Evolutionary conservation across 2,113 vertebrate species (phyloP).

Genomic region (Oreocharis arfaki): DNA sequence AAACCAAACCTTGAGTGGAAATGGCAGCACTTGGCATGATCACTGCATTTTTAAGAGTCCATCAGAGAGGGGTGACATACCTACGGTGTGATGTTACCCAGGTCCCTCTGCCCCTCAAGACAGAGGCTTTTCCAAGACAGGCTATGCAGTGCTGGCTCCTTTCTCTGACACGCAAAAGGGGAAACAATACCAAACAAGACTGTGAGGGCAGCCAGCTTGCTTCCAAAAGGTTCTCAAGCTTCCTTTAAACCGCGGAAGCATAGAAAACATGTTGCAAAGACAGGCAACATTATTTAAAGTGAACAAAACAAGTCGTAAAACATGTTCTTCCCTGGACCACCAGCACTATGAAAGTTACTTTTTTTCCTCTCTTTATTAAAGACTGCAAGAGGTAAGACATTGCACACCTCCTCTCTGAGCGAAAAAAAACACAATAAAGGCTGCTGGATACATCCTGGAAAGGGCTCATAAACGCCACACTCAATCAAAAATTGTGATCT

Average conservation of each 20-base stretch:
- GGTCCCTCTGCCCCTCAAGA: neutral
- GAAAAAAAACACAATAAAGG: neutral
- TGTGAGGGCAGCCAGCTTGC: neutral
- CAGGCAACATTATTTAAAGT: neutral
- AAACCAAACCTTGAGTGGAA: neutral
- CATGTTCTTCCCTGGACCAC: neutral
- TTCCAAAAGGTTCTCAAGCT: neutral
- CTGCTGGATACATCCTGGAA: neutral
- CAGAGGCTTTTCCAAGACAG: neutral
- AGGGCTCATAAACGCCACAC: neutral
- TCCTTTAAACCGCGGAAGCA: neutral
- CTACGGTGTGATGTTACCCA: neutral
- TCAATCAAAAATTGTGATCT: neutral
- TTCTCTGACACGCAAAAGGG: neutral
- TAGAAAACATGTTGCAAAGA: neutral
- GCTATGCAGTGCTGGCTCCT: neutral
- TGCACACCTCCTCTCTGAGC: neutral
- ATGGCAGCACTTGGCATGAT: accelerated
- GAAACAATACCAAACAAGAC: neutral
- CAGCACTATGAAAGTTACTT: neutral
- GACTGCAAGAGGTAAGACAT: neutral
- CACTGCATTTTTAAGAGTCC: neutral
- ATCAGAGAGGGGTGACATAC: neutral
- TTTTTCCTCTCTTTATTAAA: neutral
- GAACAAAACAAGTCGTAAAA: neutral